Base-by-base conservation (phyloP, 2,888 invertebrate species). In the Zootermopsis nevadensis region DNA sequence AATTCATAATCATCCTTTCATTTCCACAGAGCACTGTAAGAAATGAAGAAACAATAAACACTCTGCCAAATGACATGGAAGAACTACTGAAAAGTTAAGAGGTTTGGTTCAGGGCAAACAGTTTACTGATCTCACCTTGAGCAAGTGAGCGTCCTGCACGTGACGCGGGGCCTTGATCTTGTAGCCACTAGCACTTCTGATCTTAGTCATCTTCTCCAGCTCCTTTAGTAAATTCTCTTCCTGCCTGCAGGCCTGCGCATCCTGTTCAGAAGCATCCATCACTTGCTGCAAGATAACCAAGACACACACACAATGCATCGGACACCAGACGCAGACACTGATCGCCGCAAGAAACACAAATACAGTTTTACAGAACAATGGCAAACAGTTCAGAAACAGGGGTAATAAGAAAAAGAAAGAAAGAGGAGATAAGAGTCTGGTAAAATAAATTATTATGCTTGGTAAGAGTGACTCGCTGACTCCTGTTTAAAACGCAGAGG, bases 171-270 rank as follows among this genome's bases (percentile, higher is more conserved):
- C 85, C 84, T 85, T 79, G 81, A 77, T 79, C 82, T 66, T 83
- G 67, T 84, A 85, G n/a, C 84, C 84, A 15, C 69, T 42, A 0
- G 84, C 66, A 7, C 86, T 85, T 33, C 84, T 85, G 22, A 81
- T 84, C 80, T 86, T 86, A n/a, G 83, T 48, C 48, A 87, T 80
- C 84, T 85, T 86, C 6, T 84, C 83, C 67, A 88, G 85, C 82
- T 88, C 87, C 66, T 86, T 86, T 81, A 87, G 83, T 12, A 86
- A 77, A 83, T 87, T 85, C 0, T 84, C 24, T 82, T 86, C 85
- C 80, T 86, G 87, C 80, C 69, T 85, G 76, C 27, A 31, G 24
- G 31, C 67, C 55, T 82, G 35, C 85, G 67, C 55, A 84, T 83
- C n/a, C 42, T 81, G 82, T 81, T 69, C 66, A 55, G 30, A 27